These are phyloP conservation scores for Anthoscopus minutus DNA, from an alignment of 2,113 vertebrate species.

Conservation along the genomic window DNA sequence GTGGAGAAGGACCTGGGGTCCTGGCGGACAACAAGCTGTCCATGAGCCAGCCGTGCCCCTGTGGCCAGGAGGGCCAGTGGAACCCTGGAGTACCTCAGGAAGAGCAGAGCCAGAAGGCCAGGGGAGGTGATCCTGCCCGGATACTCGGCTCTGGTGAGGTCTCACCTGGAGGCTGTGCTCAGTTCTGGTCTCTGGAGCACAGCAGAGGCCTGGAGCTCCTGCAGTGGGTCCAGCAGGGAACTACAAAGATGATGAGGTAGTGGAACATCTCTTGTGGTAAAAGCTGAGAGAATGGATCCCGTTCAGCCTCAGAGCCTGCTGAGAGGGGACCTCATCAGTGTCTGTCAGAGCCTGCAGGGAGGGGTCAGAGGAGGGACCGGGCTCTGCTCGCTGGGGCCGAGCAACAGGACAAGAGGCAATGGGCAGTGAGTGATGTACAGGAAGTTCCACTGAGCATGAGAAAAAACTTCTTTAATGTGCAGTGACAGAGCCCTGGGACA, in stretches of 20 bases:
- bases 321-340: not conserved
- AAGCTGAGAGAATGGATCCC: rapidly evolving
- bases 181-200: not conserved
- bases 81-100: not conserved
- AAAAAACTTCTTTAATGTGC: not conserved
- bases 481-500: not conserved
- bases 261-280: not conserved
- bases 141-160: not conserved
- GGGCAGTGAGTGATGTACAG: rapidly evolving
- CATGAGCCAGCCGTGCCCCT: not conserved
- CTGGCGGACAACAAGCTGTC: not conserved
- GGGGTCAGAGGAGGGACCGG: not conserved
- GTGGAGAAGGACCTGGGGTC: not conserved
- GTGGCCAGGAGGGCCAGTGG: not conserved
- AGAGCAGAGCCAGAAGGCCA: not conserved
- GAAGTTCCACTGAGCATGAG: not conserved
- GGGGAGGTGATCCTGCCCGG: not conserved
- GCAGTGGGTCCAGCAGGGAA: not conserved
- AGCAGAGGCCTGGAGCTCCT: not conserved
- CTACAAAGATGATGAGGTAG: not conserved
- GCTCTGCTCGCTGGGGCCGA: rapidly evolving
- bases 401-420: rapidly evolving
- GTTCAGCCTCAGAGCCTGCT: not conserved
- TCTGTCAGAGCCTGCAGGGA: not conserved
- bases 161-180: not conserved